Conservation (phyloP, 1,140 invertebrate species). For the Tetramorium parvispinum region DNA sequence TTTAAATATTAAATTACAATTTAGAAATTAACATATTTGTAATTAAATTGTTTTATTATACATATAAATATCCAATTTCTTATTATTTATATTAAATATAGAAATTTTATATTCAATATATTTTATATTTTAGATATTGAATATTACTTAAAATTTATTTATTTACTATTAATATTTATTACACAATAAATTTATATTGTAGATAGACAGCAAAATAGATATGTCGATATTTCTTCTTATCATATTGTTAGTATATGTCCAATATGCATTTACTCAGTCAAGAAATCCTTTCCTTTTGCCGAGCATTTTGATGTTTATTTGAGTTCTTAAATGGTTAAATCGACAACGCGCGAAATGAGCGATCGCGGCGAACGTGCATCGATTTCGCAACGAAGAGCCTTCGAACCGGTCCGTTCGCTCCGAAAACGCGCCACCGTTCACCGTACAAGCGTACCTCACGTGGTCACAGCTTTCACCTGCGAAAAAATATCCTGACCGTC, state of each 20-base stretch:
- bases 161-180: background rate
- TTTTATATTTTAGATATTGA: background rate
- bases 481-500: constrained; percentile 68
- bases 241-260: background rate
- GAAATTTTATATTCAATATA: background rate
- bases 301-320: constrained; percentile 18
- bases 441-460: constrained; percentile 55
- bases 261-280: background rate
- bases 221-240: background rate
- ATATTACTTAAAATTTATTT: background rate
- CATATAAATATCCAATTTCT: background rate
- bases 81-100: background rate
- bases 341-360: constrained; percentile 31
- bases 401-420: constrained; percentile 79
- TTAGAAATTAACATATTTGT: constrained; percentile 1
- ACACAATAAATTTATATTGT: background rate
- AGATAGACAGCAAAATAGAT: background rate
- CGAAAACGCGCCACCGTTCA: constrained; percentile 70
- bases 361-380: constrained; percentile 64
- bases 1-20: background rate
- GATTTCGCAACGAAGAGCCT: constrained; percentile 78
- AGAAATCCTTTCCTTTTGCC: background rate
- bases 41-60: background rate
- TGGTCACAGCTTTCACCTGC: constrained; percentile 77
- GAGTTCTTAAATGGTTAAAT: background rate